Base-by-base conservation (phyloP, 2,888 invertebrate species). In the Chymomyza procnemis region DNA sequence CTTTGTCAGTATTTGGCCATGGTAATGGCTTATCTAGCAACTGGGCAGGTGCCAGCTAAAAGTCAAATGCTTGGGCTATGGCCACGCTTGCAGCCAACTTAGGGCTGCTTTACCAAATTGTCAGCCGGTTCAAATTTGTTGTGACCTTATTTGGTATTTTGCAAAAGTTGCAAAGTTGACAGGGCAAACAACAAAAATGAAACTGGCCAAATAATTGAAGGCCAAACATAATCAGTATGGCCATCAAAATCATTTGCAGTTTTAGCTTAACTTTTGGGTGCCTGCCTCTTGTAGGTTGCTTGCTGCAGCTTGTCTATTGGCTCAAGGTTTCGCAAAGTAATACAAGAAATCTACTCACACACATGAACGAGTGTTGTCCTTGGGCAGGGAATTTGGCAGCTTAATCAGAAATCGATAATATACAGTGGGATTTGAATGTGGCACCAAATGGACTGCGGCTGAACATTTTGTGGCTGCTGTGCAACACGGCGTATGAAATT, bases 401-500 rank as follows among this genome's bases (percentile, higher is more conserved):
- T 66, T 74, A 85, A 80, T 78, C 72, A 68, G 73, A 75, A 80
- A 80, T 80, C 80, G 73, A 81, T 81, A 86, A 71, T 73, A 80
- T 71, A 70, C 71, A 74, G 71, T 63, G 71, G 9, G 34, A 41
- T 12, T 41, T 12, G 12, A 41, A 12, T 12, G 12, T 12, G 34
- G 34, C 12, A 2, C 34, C 34, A 41, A 41, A 41, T 41, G 34
- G 34, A 41, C 34, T 41, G 34, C 12, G 34, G 52, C 41, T 64
- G 75, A n/a, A n/a, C 56, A 52, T 56, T 21, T 63, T 61, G 68
- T 64, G 83, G 76, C 64, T 80, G 68, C 75, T 77, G 79, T 86
- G 75, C 85, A 81, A 64, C 77, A 75, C 85, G 85, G 87, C 82
- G 73, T 79, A 84, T 84, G 73, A 81, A 84, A 84, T 84, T 79